Evolutionary conservation across 2,797 vertebrate species (phyloP), one percentile per base, ranked within the genome.

Genomic region (Heterohyrax brucei): DNA sequence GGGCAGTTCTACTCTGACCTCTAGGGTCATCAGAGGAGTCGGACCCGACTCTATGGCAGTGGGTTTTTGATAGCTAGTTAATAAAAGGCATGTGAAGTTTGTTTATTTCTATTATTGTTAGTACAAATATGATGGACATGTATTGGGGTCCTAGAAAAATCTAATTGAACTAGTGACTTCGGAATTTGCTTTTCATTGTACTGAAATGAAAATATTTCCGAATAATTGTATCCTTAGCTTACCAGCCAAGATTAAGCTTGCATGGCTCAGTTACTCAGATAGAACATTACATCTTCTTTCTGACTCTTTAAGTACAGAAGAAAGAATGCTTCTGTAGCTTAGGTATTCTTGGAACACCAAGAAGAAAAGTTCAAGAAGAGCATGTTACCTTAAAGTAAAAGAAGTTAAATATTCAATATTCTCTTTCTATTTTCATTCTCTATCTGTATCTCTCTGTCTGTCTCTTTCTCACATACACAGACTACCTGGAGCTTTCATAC

Each of bases 341-440:
- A 62, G 68, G 62, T 80, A 10, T 87, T 59, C 50, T 76, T 87
- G 13, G 14, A 86, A 84, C 21, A 50, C 14, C 5, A 44, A 81
- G 53, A 75, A 84, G n/a, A 62, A 87, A 92, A 53, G 1, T 39
- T 88, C 78, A 39, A 56, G 92, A 92, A 53, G 19, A 83, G n/a
- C 13, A 86, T 0, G 28, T 94, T 95, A 94, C 2, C 62, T 94
- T 86, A 68, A 85, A 53, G 77, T 16, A 92, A 56, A 56, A 46
- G 79, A 48, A 82, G 1, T 33, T 56, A n/a, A 85, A 39, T 30
- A 30, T 59, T 21, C 10, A 86, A 44, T 33, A 24, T 59, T 21
- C 10, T 89, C 70, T 39, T 18, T 19, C 39, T n/a, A 33, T 24
- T 94, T 19, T 12, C 7, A 70, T 78, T 61, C 22, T 28, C n/a